A percentile compares a stretch with the other conserved stretches of the same genome.
Evolutionary conservation across 2,113 vertebrate genomes (phyloP).

Genomic region (Tyto alba): DNA sequence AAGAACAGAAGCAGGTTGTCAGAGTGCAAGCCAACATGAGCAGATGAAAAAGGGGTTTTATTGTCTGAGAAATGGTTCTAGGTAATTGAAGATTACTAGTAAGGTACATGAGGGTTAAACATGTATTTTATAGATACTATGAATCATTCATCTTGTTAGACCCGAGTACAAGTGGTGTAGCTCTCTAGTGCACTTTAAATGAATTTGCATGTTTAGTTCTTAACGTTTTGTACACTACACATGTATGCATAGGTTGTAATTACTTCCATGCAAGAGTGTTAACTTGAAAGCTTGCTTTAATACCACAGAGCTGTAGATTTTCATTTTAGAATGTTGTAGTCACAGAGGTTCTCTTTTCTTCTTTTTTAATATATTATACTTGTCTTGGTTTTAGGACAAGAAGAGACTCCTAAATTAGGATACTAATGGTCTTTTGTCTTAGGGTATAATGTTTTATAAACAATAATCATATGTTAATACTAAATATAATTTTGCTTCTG

Average conservation of each 20-base stretch:
- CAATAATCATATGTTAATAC: background rate
- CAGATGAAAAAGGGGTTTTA: background rate
- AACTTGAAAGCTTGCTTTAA: background rate
- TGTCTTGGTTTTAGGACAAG: background rate
- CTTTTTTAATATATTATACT: background rate
- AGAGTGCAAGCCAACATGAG: background rate
- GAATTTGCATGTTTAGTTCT: slow-evolving; percentile 46
- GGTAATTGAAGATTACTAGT: slow-evolving; percentile 23
- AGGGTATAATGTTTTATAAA: background rate
- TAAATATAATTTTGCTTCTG: background rate
- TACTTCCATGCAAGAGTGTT: background rate
- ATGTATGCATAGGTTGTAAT: background rate
- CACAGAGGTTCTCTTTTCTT: background rate
- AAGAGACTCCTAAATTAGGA: background rate
- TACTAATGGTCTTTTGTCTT: background rate
- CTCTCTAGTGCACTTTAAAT: slow-evolving; percentile 56
- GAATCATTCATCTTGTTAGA: slow-evolving; percentile 64
- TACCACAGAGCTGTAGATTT: background rate
- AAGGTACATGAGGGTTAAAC: slow-evolving; percentile 24
- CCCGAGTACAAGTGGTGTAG: background rate
- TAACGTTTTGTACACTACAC: background rate
- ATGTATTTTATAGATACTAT: slow-evolving; percentile 26
- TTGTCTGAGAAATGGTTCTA: slow-evolving; percentile 7
- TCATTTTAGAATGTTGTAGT: background rate
- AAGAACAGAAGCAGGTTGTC: background rate